Percentiles rank a stretch among this genome's conserved stretches.
These are phyloP conservation scores for Agelastica alni DNA, from an alignment of 2,888 invertebrate species.

Conservation along the genomic window DNA sequence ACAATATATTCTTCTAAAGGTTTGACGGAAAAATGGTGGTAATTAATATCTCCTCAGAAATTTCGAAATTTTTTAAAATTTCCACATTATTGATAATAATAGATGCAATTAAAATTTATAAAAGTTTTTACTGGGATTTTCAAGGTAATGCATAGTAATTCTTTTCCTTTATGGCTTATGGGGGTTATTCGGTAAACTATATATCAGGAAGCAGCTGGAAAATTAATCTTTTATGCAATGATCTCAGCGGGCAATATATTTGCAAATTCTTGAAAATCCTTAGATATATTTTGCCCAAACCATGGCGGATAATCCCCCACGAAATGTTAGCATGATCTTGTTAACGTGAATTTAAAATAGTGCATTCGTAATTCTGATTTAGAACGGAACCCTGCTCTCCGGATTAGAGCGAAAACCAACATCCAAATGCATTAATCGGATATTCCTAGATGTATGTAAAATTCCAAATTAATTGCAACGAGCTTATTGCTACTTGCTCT, in stretches of 20 bases:
- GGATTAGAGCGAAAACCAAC: slow-evolving; percentile 9
- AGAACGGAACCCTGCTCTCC: slow-evolving; percentile 15
- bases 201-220: background rate
- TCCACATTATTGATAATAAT: too few species aligned
- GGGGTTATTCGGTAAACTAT: too few species aligned
- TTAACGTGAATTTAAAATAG: slow-evolving; percentile 37
- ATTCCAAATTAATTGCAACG: slow-evolving; percentile 8
- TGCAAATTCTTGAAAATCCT: slow-evolving; percentile 13
- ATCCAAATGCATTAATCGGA: slow-evolving; percentile 5
- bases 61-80: too few species aligned
- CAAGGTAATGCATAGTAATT: too few species aligned
- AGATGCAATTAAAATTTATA: too few species aligned
- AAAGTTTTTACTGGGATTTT: too few species aligned
- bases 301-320: slow-evolving; percentile 16
- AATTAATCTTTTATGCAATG: background rate
- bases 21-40: too few species aligned
- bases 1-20: too few species aligned
- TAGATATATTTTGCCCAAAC: background rate
- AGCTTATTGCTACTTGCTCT: background rate
- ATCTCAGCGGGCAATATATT: slow-evolving; percentile 3
- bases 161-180: too few species aligned
- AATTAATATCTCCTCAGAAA: too few species aligned
- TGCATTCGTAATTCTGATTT: slow-evolving; percentile 35
- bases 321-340: slow-evolving; percentile 36
- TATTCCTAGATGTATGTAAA: slow-evolving; percentile 3